A percentile compares a stretch with the other conserved stretches of the same genome.
phyloP scores from a whole-genome alignment of 2,797 vertebrate species.

The Atherinosoma microstoma region DNA sequence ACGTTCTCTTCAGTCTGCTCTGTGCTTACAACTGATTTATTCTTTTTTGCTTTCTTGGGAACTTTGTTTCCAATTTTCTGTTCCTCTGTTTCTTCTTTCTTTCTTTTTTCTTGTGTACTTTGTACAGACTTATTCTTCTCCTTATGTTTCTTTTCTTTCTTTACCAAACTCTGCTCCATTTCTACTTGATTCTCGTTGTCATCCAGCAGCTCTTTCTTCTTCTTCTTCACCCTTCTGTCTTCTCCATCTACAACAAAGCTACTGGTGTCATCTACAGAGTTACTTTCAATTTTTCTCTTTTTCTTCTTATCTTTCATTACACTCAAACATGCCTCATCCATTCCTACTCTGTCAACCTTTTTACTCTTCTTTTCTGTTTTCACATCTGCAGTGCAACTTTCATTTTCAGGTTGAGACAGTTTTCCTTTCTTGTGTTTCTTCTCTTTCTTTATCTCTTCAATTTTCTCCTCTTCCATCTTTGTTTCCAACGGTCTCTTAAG shows the following conservation, averaged over 20 bases:
- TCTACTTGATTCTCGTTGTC: conserved; percentile 5
- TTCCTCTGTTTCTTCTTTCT: conserved; percentile 23
- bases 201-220: conserved; percentile 11
- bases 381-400: background rate
- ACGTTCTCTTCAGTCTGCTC: conserved; percentile 26
- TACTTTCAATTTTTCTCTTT: conserved; percentile 27
- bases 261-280: conserved; percentile 8
- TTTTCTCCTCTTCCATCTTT: conserved; percentile 30
- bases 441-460: conserved; percentile 45
- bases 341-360: background rate
- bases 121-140: conserved; percentile 26
- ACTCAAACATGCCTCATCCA: conserved; percentile 6
- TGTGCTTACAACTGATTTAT: background rate
- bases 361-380: conserved; percentile 46
- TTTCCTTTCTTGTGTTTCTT: conserved; percentile 55
- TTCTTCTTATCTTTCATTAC: conserved; percentile 31
- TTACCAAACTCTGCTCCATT: background rate
- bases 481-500: background rate
- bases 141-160: conserved; percentile 32
- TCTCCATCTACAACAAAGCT: conserved; percentile 8
- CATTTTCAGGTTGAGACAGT: background rate
- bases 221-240: conserved; percentile 37
- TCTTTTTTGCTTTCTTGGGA: conserved; percentile 39
- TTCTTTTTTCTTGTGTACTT: conserved; percentile 14
- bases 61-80: conserved; percentile 21